phyloP scores from a whole-genome alignment of 2,888 invertebrate genomes.

The Merodon equestris region DNA sequence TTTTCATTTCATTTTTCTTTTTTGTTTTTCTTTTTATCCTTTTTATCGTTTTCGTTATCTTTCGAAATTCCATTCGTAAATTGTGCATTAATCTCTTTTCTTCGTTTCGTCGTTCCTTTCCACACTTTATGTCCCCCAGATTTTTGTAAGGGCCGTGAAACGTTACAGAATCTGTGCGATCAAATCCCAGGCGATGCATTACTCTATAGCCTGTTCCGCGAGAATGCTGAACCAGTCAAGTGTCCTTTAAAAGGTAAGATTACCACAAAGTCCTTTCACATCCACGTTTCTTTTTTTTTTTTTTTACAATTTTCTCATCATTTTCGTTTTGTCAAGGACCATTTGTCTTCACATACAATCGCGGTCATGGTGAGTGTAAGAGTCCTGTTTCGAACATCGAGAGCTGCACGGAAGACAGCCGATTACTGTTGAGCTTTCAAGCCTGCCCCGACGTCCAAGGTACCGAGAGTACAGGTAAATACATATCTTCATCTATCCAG shows the following conservation, averaged over 20 bases:
- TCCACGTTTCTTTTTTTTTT: not conserved
- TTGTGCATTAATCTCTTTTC: slow-evolving; percentile 78
- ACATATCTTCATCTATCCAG: slow-evolving; percentile 3
- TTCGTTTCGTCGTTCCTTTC: slow-evolving; percentile 71
- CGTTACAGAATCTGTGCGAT: slow-evolving; percentile 89
- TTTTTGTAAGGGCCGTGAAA: slow-evolving; percentile 81
- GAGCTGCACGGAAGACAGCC: slow-evolving; percentile 95
- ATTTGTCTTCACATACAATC: slow-evolving; percentile 95
- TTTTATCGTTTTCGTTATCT: slow-evolving; percentile 18
- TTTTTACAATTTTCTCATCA: not conserved
- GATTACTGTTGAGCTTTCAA: slow-evolving; percentile 93
- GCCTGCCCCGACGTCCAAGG: slow-evolving; percentile 95
- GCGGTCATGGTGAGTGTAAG: slow-evolving; percentile 93
- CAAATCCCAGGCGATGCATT: slow-evolving; percentile 93
- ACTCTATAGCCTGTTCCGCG: slow-evolving; percentile 93
- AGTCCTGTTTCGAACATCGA: slow-evolving; percentile 94
- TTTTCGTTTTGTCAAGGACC: slow-evolving; percentile 82
- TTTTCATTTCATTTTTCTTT: slow-evolving; percentile 12
- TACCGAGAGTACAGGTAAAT: slow-evolving; percentile 91
- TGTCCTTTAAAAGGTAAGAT: slow-evolving; percentile 85
- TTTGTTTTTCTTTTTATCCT: slow-evolving; percentile 25
- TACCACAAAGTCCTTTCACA: not conserved
- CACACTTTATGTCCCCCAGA: slow-evolving; percentile 79
- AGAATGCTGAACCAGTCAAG: slow-evolving; percentile 91
- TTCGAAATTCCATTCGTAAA: slow-evolving; percentile 22